phyloP scores from a whole-genome alignment of 1,140 invertebrate genomes.

The Orchestia grillus region DNA sequence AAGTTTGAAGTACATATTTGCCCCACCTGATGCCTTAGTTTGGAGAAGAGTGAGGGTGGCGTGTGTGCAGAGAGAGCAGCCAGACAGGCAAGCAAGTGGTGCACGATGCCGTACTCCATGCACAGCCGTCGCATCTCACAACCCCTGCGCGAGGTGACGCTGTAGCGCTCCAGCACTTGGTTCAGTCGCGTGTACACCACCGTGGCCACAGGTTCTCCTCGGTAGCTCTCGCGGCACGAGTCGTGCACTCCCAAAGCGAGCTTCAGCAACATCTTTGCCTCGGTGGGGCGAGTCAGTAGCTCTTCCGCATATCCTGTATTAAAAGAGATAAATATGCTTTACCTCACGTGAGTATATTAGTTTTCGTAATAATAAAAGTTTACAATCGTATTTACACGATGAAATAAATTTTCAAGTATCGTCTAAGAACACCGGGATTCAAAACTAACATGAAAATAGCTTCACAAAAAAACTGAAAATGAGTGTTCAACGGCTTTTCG shows the following conservation, averaged over 20 bases:
- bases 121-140: slow-evolving; percentile 78
- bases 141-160: neutral
- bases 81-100: slow-evolving; percentile 87
- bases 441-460: too few species aligned
- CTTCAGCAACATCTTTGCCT: slow-evolving; percentile 86
- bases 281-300: slow-evolving; percentile 84
- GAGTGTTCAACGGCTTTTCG: too few species aligned
- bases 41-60: slow-evolving; percentile 62
- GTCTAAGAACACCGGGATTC: too few species aligned
- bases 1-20: neutral
- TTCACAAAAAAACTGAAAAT: too few species aligned
- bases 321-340: neutral
- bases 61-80: slow-evolving; percentile 85
- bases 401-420: neutral
- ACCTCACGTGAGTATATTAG: neutral
- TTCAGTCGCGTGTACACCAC: slow-evolving; percentile 89
- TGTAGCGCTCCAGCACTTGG: slow-evolving; percentile 75
- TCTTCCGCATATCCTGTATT: slow-evolving; percentile 83
- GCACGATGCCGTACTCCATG: slow-evolving; percentile 85
- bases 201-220: slow-evolving; percentile 82
- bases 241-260: slow-evolving; percentile 83
- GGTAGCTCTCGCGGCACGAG: slow-evolving; percentile 29
- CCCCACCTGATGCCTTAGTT: slow-evolving; percentile 61
- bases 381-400: neutral
- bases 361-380: neutral